Conservation (phyloP, 2,113 vertebrate genomes). For the Daubentonia madagascariensis region DNA sequence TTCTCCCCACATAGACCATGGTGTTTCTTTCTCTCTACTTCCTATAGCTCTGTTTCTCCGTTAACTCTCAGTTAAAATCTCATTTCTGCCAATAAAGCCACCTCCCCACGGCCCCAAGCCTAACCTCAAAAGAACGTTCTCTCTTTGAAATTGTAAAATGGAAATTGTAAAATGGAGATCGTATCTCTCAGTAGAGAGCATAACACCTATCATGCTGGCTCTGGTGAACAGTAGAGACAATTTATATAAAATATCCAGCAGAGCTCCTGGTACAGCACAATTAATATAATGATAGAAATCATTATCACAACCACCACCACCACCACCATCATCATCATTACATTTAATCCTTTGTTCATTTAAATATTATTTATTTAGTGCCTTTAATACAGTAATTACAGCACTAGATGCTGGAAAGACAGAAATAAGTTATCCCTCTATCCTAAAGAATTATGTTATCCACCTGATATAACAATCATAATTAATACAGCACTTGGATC, state of each 20-base stretch:
- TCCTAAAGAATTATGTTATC: not conserved
- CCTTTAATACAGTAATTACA: not conserved
- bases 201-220: not conserved
- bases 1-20: not conserved
- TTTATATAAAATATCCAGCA: not conserved
- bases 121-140: not conserved
- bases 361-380: not conserved
- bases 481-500: too few relatives aligned
- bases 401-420: not conserved
- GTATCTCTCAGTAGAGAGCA: not conserved
- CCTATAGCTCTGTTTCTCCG: not conserved
- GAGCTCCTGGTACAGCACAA: not conserved
- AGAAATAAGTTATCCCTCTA: not conserved
- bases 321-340: not conserved
- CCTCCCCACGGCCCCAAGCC: not conserved
- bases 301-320: not conserved
- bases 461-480: not conserved
- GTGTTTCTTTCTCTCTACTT: not conserved
- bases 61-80: not conserved
- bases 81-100: not conserved
- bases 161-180: not conserved
- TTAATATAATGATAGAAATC: not conserved
- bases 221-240: not conserved
- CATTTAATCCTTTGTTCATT: not conserved
- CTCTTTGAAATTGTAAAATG: not conserved